Evolutionary conservation across 2,888 invertebrate species (phyloP).

Genomic region (Thecophora atra): DNA sequence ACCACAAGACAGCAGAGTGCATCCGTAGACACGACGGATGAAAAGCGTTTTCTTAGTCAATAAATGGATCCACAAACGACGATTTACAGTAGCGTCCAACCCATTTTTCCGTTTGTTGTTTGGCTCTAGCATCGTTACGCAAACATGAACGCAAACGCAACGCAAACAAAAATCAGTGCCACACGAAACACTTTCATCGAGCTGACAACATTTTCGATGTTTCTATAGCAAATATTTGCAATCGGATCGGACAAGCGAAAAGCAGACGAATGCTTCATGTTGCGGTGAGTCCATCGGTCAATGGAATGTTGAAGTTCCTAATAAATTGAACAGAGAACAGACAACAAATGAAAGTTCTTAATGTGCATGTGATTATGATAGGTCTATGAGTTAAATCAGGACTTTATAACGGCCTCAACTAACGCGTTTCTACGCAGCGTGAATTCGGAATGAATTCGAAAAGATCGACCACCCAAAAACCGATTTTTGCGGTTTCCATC

Average conservation of each 20-base stretch:
- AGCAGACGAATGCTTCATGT: too few species aligned
- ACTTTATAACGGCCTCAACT: too few species aligned
- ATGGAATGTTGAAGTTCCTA: too few species aligned
- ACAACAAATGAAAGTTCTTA: too few species aligned
- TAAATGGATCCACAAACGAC: background rate
- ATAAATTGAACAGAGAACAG: background rate
- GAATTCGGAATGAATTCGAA: too few species aligned
- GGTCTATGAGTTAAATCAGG: too few species aligned
- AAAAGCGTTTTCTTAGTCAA: slow-evolving; percentile 10
- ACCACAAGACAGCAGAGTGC: too few species aligned
- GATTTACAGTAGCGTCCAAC: background rate
- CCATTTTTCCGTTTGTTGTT: background rate
- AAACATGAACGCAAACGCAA: slow-evolving; percentile 10
- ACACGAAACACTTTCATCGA: slow-evolving; percentile 19
- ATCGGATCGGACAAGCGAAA: too few species aligned
- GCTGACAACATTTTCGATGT: slow-evolving; percentile 1
- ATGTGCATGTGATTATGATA: too few species aligned
- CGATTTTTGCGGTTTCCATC: background rate
- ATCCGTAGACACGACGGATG: background rate
- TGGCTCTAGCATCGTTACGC: background rate
- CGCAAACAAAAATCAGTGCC: background rate
- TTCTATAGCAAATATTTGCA: slow-evolving; percentile 19
- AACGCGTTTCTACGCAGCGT: too few species aligned
- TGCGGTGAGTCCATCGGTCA: too few species aligned
- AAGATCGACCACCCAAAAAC: background rate